A percentile compares a stretch with the other conserved stretches of the same genome.
Evolutionary conservation across 2,113 vertebrate genomes (phyloP).

Genomic region (Megaleporinus macrocephalus): DNA sequence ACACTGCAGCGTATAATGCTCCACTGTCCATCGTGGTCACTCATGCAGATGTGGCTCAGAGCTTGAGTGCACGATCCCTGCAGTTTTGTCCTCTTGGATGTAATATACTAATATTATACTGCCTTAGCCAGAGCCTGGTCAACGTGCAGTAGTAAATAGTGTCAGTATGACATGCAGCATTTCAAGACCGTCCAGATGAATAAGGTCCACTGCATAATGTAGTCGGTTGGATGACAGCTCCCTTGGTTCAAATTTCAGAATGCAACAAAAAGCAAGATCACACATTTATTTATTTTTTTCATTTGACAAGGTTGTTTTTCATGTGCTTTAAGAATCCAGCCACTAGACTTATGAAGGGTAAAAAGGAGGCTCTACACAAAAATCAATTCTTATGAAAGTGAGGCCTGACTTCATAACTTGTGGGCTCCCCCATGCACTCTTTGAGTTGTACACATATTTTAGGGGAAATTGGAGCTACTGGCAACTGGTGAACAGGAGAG

Average conservation of each 20-base stretch:
- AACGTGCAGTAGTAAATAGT: background rate
- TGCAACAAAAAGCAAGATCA: background rate
- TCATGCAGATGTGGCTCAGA: background rate
- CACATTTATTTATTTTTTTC: too few species aligned
- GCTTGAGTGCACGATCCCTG: background rate
- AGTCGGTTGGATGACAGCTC: background rate
- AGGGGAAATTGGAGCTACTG: too few species aligned
- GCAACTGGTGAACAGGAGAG: too few species aligned
- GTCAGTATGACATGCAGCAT: background rate
- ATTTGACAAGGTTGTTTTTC: too few species aligned
- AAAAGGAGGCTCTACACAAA: too few species aligned
- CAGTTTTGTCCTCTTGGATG: background rate
- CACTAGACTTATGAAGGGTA: too few species aligned
- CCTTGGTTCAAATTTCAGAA: background rate
- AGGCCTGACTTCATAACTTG: too few species aligned
- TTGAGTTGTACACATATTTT: too few species aligned
- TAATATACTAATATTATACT: background rate
- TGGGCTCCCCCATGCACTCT: too few species aligned
- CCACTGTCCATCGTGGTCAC: background rate
- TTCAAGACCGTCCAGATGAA: background rate
- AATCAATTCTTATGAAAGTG: too few species aligned
- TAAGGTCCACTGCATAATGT: background rate
- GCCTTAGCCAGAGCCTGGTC: background rate
- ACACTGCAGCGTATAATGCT: constrained; percentile 33
- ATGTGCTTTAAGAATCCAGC: too few species aligned